phyloP scores from a whole-genome alignment of 2,797 vertebrate species.

The Miichthys miiuy region DNA sequence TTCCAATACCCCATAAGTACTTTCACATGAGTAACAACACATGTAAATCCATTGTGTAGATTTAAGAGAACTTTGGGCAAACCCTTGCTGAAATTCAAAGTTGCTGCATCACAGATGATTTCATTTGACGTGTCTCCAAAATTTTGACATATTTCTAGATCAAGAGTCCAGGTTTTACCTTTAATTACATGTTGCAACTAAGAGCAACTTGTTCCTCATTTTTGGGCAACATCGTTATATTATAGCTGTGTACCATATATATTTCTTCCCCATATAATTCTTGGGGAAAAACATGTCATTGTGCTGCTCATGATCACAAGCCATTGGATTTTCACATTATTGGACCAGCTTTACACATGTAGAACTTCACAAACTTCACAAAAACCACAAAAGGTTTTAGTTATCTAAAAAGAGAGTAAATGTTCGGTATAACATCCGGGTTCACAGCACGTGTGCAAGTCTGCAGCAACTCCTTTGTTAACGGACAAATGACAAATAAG shows the following conservation, averaged over 20 bases:
- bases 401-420: constrained; percentile 33
- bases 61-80: constrained; percentile 19
- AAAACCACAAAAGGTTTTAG: constrained; percentile 51
- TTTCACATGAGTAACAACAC: constrained; percentile 30
- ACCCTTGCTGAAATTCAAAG: constrained; percentile 42
- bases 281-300: constrained; percentile 40
- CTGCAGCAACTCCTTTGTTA: constrained; percentile 60
- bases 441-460: constrained; percentile 65
- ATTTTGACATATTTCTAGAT: constrained; percentile 21
- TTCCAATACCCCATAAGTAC: constrained; percentile 51
- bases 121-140: constrained; percentile 38
- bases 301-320: constrained; percentile 46
- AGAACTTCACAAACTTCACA: constrained; percentile 55
- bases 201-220: constrained; percentile 35
- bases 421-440: constrained; percentile 51
- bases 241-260: constrained; percentile 15
- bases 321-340: constrained; percentile 52
- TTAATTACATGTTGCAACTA: constrained; percentile 42
- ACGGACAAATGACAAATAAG: constrained; percentile 51
- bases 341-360: constrained; percentile 47
- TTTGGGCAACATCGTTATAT: constrained; percentile 32
- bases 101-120: constrained; percentile 48
- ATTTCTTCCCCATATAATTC: constrained; percentile 29
- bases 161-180: constrained; percentile 20
- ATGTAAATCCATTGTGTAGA: constrained; percentile 32